A percentile compares a stretch with the other conserved stretches of the same genome.
Conservation (phyloP, 2,888 invertebrate species). For the Myopa tessellatipennis region DNA sequence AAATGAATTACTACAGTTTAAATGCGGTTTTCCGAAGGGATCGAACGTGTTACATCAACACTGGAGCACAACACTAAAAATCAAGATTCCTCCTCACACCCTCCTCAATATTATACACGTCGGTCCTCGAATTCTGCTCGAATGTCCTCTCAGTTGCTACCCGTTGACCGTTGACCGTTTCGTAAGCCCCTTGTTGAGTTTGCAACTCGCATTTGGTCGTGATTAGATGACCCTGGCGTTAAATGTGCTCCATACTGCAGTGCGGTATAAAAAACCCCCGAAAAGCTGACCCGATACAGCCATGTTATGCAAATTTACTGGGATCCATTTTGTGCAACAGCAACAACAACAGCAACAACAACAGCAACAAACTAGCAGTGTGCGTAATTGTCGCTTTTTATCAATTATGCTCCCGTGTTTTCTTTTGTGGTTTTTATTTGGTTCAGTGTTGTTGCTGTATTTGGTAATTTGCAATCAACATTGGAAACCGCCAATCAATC, state of each 20-base stretch:
- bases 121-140: neutral
- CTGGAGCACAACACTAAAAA: neutral
- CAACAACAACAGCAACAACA: neutral
- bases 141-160: neutral
- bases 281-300: neutral
- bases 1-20: neutral
- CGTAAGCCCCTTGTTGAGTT: constrained; percentile 18
- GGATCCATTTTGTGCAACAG: constrained; percentile 8
- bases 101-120: neutral
- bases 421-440: neutral
- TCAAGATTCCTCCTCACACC: neutral
- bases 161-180: neutral
- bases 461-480: constrained; percentile 31
- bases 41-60: neutral
- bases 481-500: constrained; percentile 34
- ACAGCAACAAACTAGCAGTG: neutral
- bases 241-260: constrained; percentile 11
- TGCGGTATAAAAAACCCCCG: neutral
- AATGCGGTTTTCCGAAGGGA: constrained; percentile 10
- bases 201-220: constrained; percentile 15
- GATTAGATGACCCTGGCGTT: constrained; percentile 28
- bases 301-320: constrained; percentile 10
- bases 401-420: neutral
- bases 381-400: constrained; percentile 18
- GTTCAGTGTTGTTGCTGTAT: neutral